Base-by-base conservation (phyloP, 2,888 invertebrate species). In the Drosophila mercatorum region DNA sequence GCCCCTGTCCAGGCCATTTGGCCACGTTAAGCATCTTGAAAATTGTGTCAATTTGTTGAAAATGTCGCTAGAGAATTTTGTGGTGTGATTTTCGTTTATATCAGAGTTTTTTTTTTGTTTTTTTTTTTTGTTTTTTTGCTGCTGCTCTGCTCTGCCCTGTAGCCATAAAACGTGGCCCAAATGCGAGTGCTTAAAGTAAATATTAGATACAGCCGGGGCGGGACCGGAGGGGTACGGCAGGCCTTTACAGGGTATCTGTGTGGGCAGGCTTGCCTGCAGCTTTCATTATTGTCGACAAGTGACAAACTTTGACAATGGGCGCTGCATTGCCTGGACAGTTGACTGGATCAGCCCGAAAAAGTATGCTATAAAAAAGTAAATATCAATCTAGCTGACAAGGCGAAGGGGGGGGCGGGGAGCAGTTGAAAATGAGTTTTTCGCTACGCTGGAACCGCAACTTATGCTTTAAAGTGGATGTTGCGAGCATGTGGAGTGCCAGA, bases 41-140 rank as follows among this genome's bases (percentile, higher is more conserved):
- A 90, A 89, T 89, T 89, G 89, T 89, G 89, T 89, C 89, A 89
- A 89, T 89, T 90, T 90, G 90, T 83, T 87, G 72, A 77, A 89
- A 89, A 89, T 81, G 86, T 80, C 90, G 72, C 90, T 83, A 56
- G 89, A 90, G 87, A 88, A 80, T 88, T 84, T 81, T 60, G 70
- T 88, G 82, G 78, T 60, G 78, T 88, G 83, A 83, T 83, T 83
- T 86, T 86, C 78, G 72, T 88, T 88, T 83, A 73, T 52, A 68
- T 66, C 49, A 34, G 17, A 17, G 64, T 86, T 53, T 40, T 38
- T n/a, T 17, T 17, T 17, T 17, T n/a, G n/a, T 0, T 17, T 17
- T 17, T 17, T 17, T 17, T 17, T 17, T 17, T 17, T 17, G 17
- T 17, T 17, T 17, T 17, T 11, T 47, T 34, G 28, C 26, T 44